Evolutionary conservation across 2,113 vertebrate genomes (phyloP).

Genomic region (Chlorodrepanis virens): DNA sequence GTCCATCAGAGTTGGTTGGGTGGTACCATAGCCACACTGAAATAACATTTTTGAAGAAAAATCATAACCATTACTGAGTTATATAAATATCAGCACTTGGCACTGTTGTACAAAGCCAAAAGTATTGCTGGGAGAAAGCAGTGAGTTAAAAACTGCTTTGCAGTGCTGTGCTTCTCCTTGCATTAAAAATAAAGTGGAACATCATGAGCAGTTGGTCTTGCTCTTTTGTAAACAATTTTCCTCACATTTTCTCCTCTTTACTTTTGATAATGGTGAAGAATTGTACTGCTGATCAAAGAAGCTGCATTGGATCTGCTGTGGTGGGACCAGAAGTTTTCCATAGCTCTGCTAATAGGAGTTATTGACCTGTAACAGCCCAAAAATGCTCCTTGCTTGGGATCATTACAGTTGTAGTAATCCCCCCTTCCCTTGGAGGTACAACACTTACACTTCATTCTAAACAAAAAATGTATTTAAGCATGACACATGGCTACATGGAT

Average conservation of each 20-base stretch:
- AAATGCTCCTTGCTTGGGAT: neutral
- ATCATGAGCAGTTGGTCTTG: neutral
- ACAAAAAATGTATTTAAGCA: neutral
- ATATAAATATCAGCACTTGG: neutral
- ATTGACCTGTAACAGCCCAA: neutral
- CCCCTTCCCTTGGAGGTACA: neutral
- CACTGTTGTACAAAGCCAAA: neutral
- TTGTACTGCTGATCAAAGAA: neutral
- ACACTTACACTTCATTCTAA: neutral
- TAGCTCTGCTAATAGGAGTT: neutral
- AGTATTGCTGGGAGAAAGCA: constrained; percentile 1
- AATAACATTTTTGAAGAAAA: constrained; percentile 6
- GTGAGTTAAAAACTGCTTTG: constrained; percentile 30
- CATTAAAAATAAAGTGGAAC: constrained; percentile 13
- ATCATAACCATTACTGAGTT: neutral
- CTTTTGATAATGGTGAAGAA: neutral
- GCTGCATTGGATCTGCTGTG: accelerated
- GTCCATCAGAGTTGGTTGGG: accelerated
- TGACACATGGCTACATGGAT: neutral
- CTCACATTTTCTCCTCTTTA: neutral
- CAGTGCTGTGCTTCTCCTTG: neutral
- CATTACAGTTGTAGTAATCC: neutral
- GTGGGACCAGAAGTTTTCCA: neutral
- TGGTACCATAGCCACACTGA: neutral
- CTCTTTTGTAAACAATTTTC: constrained; percentile 9